These are phyloP conservation scores for Tautogolabrus adspersus DNA, from an alignment of 2,113 vertebrate genomes.

Conservation along the genomic window DNA sequence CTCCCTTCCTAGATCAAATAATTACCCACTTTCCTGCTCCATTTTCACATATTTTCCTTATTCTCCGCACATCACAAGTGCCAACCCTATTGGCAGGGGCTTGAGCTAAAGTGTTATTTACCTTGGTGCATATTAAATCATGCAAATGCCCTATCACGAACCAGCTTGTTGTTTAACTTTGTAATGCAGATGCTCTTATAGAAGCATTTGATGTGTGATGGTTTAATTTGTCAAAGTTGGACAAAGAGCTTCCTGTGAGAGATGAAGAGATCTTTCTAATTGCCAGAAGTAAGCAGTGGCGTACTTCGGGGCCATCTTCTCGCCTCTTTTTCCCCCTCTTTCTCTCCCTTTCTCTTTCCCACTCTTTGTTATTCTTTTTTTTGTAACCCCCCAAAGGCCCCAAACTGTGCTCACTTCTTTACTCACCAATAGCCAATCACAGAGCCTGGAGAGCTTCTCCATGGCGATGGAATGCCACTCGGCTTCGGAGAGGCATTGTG, in stretches of 20 bases:
- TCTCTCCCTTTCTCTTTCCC: slow-evolving; percentile 16
- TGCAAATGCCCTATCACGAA: slow-evolving; percentile 19
- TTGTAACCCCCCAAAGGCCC: slow-evolving; percentile 47
- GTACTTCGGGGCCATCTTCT: slow-evolving; percentile 27
- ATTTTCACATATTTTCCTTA: slow-evolving; percentile 30
- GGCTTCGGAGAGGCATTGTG: slow-evolving; percentile 70
- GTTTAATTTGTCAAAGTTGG: slow-evolving; percentile 45
- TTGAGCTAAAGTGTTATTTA: slow-evolving; percentile 34
- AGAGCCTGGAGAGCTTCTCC: slow-evolving; percentile 67
- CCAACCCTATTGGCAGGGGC: neutral
- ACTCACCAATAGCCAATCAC: slow-evolving; percentile 70
- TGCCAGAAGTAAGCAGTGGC: slow-evolving; percentile 20
- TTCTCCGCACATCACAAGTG: slow-evolving; percentile 18
- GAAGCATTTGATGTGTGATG: slow-evolving; percentile 43
- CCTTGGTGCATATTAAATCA: slow-evolving; percentile 27
- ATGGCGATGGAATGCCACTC: slow-evolving; percentile 82
- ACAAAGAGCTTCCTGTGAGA: slow-evolving; percentile 51
- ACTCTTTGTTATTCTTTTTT: slow-evolving; percentile 66
- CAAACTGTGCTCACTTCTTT: slow-evolving; percentile 71
- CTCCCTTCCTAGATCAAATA: slow-evolving; percentile 53
- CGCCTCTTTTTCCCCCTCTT: neutral
- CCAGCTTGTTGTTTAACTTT: slow-evolving; percentile 26
- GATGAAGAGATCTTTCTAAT: slow-evolving; percentile 54
- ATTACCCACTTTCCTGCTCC: neutral
- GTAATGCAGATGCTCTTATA: slow-evolving; percentile 46